These are phyloP conservation scores for Poecilia picta DNA, from an alignment of 2,797 vertebrate species.

Conservation along the genomic window DNA sequence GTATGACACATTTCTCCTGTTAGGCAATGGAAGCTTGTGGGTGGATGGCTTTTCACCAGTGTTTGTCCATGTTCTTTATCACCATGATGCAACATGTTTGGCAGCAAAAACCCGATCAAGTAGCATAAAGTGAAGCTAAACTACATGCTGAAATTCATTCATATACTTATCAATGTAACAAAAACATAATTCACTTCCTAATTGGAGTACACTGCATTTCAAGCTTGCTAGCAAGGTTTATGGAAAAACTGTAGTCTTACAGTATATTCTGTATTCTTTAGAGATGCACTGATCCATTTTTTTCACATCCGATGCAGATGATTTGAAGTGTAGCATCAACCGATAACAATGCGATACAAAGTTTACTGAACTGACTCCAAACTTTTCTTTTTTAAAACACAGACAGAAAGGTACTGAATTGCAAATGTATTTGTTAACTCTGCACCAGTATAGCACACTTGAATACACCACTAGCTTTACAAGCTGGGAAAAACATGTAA, in stretches of 20 bases:
- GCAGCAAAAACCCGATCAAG: neutral
- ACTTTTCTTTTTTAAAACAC: no score
- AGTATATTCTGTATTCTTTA: neutral
- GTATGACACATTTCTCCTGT: slow-evolving; percentile 46
- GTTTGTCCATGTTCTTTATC: neutral
- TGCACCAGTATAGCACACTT: no score
- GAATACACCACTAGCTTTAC: no score
- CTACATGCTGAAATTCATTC: neutral
- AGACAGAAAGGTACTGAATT: no score
- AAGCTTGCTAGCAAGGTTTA: neutral
- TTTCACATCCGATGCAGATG: no score
- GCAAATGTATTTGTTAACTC: no score
- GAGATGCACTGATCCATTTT: no score
- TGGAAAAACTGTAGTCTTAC: neutral
- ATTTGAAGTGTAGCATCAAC: no score
- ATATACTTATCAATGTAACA: neutral
- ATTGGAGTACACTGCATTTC: neutral
- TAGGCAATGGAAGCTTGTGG: slow-evolving; percentile 23
- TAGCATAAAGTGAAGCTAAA: neutral
- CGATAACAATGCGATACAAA: no score
- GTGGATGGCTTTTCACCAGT: slow-evolving; percentile 3
- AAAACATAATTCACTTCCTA: neutral
- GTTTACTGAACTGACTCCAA: no score
- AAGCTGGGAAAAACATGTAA: no score
- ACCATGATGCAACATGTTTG: neutral